Base-by-base conservation (phyloP, 2,797 vertebrate genomes). In the Cirrhinus molitorella region DNA sequence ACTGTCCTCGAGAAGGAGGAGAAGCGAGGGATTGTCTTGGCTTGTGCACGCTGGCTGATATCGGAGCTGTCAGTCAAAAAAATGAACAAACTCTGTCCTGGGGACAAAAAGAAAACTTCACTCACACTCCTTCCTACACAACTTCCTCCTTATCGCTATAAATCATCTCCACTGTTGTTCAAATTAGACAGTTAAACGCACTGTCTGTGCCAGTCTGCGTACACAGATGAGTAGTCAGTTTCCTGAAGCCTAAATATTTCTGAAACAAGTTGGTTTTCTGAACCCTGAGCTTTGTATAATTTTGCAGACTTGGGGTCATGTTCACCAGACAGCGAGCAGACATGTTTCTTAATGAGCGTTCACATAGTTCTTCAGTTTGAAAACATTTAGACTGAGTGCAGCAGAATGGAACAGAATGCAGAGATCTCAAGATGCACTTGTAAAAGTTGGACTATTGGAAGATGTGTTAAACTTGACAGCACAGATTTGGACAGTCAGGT, bases 11-110 rank as follows among this genome's bases (percentile, higher is more conserved):
- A 80, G 65, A 71, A 71, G 61, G 68, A 87, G 83, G 45, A 61
- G 45, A 31, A 76, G 53, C n/a, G 71, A 81, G 53, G 73, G 66
- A 76, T 65, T 34, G 45, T 70, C 72, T 68, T 57, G 57, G 79
- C 71, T 59, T 67, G 71, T 73, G 55, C 12, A 21, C 45, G n/a
- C 65, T 67, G 73, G 66, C 66, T 84, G 73, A 81, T 84, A 82
- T 81, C 79, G 45, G 83, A 85, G 53, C 79, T 81, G 86, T 84
- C 86, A 87, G 83, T 81, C 82, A 80, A 76, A 68, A n/a, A 68
- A 57, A 59, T 40, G 72, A 81, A 81, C 79, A 79, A 81, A 84
- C 72, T 61, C 53, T 79, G 31, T 86, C 31, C 81, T 72, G 16
- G 78, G 73, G 82, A 84, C 70, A 80, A 59, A 79, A 57, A 85